Percentiles rank a stretch among this genome's conserved stretches.
Evolutionary conservation across 1,140 invertebrate species (phyloP).

Genomic region (Pseudobourletiella spinata): DNA sequence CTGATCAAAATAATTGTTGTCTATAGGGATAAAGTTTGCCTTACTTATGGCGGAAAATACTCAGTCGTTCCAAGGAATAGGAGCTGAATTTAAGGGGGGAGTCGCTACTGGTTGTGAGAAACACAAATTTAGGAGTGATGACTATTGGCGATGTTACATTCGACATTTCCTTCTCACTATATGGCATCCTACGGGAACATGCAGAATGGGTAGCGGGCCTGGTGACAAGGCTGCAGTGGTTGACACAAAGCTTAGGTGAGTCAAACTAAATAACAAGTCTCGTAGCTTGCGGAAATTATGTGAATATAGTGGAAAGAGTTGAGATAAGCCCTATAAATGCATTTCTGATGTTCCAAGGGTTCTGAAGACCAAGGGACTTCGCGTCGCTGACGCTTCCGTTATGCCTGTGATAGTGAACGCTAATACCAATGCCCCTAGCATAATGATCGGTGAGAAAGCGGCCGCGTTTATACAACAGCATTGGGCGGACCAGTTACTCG

Average conservation of each 20-base stretch:
- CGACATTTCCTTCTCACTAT: slow-evolving; percentile 74
- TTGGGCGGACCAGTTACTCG: slow-evolving; percentile 38
- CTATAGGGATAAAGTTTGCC: not conserved
- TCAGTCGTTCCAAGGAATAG: not conserved
- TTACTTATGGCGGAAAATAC: not conserved
- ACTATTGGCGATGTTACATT: slow-evolving; percentile 75
- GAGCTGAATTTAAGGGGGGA: not conserved
- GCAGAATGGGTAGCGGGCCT: slow-evolving; percentile 18
- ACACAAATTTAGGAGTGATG: slow-evolving; percentile 60
- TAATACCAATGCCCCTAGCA: slow-evolving; percentile 52
- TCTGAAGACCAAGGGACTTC: slow-evolving; percentile 38
- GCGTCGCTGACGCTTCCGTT: slow-evolving; percentile 40
- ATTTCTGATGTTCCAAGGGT: no score
- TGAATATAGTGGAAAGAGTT: no score
- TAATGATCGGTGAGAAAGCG: slow-evolving; percentile 70
- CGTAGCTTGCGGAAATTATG: no score
- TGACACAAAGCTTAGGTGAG: slow-evolving; percentile 41
- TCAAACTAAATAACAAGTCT: no score
- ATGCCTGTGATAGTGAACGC: slow-evolving; percentile 47
- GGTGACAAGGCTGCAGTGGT: slow-evolving; percentile 46
- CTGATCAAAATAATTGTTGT: no score
- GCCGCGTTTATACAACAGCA: slow-evolving; percentile 59
- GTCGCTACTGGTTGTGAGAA: slow-evolving; percentile 50
- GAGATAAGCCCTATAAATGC: no score
- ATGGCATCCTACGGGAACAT: slow-evolving; percentile 60